Conservation (phyloP, 2,888 invertebrate species). For the Apamea sordens region DNA sequence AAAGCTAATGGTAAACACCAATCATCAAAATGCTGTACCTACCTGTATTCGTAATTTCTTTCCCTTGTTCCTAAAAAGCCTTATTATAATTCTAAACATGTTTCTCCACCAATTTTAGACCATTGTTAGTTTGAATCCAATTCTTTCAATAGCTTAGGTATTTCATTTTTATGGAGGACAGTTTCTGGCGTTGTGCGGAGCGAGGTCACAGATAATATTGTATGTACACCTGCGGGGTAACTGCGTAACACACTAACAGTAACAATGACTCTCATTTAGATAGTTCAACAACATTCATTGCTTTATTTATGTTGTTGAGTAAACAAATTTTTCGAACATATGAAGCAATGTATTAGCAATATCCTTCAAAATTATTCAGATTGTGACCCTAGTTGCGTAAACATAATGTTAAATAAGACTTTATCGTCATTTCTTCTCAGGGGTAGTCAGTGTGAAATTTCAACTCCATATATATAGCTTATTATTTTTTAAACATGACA, state of each 20-base stretch:
- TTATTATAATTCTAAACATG: conserved; percentile 30
- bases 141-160: conserved; percentile 31
- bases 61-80: neutral
- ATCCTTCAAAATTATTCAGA: too few species aligned
- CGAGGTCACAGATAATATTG: neutral
- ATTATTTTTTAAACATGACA: neutral
- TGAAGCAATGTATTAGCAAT: too few species aligned
- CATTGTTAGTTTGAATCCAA: conserved; percentile 42
- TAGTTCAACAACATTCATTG: neutral
- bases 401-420: neutral
- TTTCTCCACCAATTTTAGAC: conserved; percentile 28
- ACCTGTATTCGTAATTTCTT: conserved; percentile 16
- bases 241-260: too few species aligned
- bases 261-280: neutral
- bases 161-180: conserved; percentile 34
- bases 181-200: conserved; percentile 1
- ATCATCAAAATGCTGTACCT: conserved; percentile 1
- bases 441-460: neutral
- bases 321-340: neutral
- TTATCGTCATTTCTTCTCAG: neutral
- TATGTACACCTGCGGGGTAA: conserved; percentile 3
- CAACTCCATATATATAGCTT: neutral
- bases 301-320: neutral
- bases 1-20: neutral
- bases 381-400: too few species aligned